Evolutionary conservation across 1,140 invertebrate species (phyloP), one percentile per base, ranked within the genome.

Genomic region (Eurosta solidaginis): DNA sequence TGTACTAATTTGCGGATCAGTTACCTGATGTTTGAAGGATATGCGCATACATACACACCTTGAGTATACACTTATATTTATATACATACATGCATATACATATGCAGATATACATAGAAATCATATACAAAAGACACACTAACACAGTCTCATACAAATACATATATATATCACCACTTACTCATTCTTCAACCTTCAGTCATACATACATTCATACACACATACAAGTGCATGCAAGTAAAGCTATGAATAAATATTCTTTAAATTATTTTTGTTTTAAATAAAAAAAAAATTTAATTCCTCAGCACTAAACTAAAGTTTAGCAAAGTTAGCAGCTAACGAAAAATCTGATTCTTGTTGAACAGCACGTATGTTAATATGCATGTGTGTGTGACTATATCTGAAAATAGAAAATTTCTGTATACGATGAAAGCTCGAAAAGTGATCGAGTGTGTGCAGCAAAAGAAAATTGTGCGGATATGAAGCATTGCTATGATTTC

Each of bases 401-500:
- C 59, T 68, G 59, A 68, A 68, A 74, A 74, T 74, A 74, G 73
- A 74, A 74, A 12, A 45, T 74, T 74, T 74, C 73, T 74, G 40
- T 74, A 74, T 12, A 74, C 12, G 27, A 12, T 59, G 12, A 59
- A 59, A 59, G 54, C 22, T 9, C 59, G 59, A 40, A 40, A 40
- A 40, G 25, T 14, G 59, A 68, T 68, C 59, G 59, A 33, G 59
- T 68, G 59, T 40, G 59, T 33, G 59, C 59, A n/a, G 40, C 7
- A 29, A 40, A 20, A 40, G 59, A 6, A 68, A 40, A 68, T 20
- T 40, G 33, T 40, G 29, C 17, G 59, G 7, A 68, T 22, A 22
- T 42, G 59, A 68, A 33, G 33, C 36, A 68, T 20, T 40, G 9
- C 33, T 68, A 40, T 22, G 59, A 68, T 20, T 36, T 42, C 40